Base-by-base conservation (phyloP, 1,140 invertebrate genomes). In the Lepidurus apus region DNA sequence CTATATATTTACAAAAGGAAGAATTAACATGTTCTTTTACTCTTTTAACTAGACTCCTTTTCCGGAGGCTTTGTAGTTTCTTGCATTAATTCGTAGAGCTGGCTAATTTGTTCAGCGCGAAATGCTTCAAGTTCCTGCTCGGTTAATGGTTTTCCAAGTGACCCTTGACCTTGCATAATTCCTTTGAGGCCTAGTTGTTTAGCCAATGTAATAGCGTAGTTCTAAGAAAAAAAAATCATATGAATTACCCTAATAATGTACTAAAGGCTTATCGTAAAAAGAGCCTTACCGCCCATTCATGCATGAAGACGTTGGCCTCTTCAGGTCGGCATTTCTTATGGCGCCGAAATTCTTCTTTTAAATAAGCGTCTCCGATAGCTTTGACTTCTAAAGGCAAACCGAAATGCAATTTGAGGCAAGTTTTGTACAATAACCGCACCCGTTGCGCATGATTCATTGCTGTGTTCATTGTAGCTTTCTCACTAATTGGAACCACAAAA, bases 261-360 rank as follows among this genome's bases (percentile, higher is more conserved):
- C 80, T 76, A 74, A 78, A 75, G 21, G 74, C 74, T 11, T 13
- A 80, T 79, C 74, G 9, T 21, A 42, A 75, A 74, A 43, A 11
- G 77, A 45, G 82, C 87, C 89, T 89, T 87, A 96, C 95, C 65
- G 92, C 91, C 95, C 95, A 98, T 87, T 95, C 95, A 43, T 89
- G 89, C 84, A 97, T 89, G 84, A 98, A 97, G 79, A 92, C 86
- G 42, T 87, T 84, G 11, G 93, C 89, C 84, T 95, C 91, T 75
- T 88, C 85, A 11, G 87, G 85, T 77, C 88, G 89, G 80, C 92
- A 94, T n/a, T 87, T 89, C 84, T 95, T 93, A 83, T 97, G 95
- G 75, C 92, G 86, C 82, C 90, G 90, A 85, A 98, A 98, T 85
- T 98, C 95, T 82, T 95, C 94, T 82, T 90, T 90, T 0, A 92